Conservation (phyloP, 2,113 vertebrate genomes). For the Platichthys flesus region DNA sequence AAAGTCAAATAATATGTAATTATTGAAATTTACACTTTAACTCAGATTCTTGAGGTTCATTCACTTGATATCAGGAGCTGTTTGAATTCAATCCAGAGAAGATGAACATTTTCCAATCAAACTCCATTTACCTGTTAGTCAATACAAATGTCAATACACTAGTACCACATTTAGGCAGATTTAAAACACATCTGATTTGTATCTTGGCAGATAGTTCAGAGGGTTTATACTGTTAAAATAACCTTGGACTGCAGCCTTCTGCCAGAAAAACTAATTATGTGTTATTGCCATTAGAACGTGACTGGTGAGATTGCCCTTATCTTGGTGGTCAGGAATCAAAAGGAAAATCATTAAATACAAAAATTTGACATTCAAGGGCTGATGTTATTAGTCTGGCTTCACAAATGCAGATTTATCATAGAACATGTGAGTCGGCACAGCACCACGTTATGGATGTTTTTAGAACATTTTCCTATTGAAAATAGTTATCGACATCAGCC, state of each 20-base stretch:
- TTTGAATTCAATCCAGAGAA: not conserved
- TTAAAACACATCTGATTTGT: constrained; percentile 1
- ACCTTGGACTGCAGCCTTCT: constrained; percentile 18
- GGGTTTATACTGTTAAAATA: constrained; percentile 8
- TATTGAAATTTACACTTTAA: not conserved
- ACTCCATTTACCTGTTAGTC: too few relatives aligned
- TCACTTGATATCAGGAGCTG: not conserved
- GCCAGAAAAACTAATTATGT: constrained; percentile 1
- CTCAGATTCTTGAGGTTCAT: not conserved
- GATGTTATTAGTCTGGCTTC: not conserved
- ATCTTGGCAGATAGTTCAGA: not conserved
- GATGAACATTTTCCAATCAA: not conserved
- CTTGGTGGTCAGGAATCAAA: constrained; percentile 48
- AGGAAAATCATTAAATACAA: constrained; percentile 39
- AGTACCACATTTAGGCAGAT: not conserved
- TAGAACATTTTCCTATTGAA: not conserved
- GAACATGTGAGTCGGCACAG: constrained; percentile 5
- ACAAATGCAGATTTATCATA: constrained; percentile 34
- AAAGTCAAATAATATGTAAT: too few relatives aligned
- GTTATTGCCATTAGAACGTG: constrained; percentile 23
- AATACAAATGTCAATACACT: not conserved
- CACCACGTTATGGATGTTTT: not conserved
- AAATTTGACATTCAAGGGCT: not conserved
- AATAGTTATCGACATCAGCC: not conserved
- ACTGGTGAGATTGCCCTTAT: constrained; percentile 49